Conservation (phyloP, 2,888 invertebrate genomes). For the Agrotis ipsilon region DNA sequence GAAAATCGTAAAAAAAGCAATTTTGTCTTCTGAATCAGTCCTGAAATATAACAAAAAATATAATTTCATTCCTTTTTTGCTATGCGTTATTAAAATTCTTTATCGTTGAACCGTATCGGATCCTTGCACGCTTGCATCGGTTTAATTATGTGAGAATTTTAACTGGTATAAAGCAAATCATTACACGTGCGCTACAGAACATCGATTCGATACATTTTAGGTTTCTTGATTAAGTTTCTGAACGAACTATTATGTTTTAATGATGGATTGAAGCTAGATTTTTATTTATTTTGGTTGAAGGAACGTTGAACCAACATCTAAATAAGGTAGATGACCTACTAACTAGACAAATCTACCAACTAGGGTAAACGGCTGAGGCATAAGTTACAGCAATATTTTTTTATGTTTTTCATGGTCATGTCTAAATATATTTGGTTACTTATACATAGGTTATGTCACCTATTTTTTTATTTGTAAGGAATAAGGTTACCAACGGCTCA, state of each 20-base stretch:
- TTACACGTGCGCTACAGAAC: constrained; percentile 44
- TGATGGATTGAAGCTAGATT: not conserved
- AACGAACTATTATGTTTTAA: not conserved
- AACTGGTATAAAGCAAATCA: constrained; percentile 28
- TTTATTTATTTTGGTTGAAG: not conserved
- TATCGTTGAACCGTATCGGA: constrained; percentile 46
- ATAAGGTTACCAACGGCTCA: too few relatives aligned
- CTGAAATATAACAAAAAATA: not conserved
- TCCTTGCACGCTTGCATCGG: constrained; percentile 23
- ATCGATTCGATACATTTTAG: constrained; percentile 57
- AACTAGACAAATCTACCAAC: too few relatives aligned
- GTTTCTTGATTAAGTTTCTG: constrained; percentile 21
- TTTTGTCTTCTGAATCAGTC: not conserved
- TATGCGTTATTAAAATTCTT: constrained; percentile 35
- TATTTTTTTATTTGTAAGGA: too few relatives aligned
- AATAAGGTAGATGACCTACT: too few relatives aligned
- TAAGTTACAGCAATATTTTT: too few relatives aligned
- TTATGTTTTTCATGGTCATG: too few relatives aligned
- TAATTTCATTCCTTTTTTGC: not conserved
- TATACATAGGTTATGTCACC: too few relatives aligned
- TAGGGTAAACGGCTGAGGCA: too few relatives aligned
- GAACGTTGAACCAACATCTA: too few relatives aligned
- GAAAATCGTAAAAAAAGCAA: not conserved
- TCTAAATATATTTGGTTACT: too few relatives aligned
- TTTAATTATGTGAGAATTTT: constrained; percentile 25